These are phyloP conservation scores for Actenoides lindsayi DNA, from an alignment of 2,113 vertebrate genomes.

Conservation along the genomic window DNA sequence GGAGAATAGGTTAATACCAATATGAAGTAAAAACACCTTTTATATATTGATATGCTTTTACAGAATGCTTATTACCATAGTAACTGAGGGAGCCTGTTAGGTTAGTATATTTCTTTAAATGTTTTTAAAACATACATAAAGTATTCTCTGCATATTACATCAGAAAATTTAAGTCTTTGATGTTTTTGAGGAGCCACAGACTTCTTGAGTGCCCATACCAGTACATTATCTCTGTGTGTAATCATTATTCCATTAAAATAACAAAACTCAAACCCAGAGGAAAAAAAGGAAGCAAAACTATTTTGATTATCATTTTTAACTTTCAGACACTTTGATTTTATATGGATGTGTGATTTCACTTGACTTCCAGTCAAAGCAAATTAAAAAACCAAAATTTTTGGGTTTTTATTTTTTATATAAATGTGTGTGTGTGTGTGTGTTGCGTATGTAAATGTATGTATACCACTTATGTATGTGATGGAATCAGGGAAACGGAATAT, in stretches of 20 bases:
- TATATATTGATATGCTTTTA: neutral
- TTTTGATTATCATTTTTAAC: neutral
- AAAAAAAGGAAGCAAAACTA: neutral
- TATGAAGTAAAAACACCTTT: neutral
- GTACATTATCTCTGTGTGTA: neutral
- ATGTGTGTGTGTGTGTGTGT: neutral
- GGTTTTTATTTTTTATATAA: neutral
- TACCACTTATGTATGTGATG: neutral
- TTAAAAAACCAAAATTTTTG: neutral
- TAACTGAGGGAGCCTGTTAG: neutral
- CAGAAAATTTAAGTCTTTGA: neutral
- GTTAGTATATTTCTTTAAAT: neutral
- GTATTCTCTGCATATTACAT: neutral
- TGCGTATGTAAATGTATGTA: neutral
- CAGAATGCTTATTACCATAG: conserved; percentile 21
- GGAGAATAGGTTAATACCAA: neutral
- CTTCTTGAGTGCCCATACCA: neutral
- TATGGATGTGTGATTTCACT: neutral
- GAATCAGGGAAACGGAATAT: neutral
- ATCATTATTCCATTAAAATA: neutral
- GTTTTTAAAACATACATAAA: neutral
- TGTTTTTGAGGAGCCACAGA: neutral
- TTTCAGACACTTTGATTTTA: neutral
- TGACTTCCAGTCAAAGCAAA: neutral
- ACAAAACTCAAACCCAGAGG: neutral